Evolutionary conservation across 1,140 invertebrate genomes (phyloP), one percentile per base, ranked within the genome.

Genomic region (Gerris buenoi): DNA sequence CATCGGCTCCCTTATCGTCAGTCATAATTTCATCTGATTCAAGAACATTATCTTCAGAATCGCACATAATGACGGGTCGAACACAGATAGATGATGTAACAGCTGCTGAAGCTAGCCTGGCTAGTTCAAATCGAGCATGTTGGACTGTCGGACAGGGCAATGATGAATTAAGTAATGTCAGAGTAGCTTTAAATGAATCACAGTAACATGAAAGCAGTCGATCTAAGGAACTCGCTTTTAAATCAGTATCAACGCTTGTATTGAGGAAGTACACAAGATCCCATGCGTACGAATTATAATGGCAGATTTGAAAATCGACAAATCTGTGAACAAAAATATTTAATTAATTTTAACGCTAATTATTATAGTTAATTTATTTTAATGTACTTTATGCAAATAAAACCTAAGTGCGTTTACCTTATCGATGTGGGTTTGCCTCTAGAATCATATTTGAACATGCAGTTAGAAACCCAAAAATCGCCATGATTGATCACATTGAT

Each of bases 381-480:
- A n/a, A n/a, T n/a, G n/a, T n/a, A n/a, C n/a, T n/a, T n/a, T n/a
- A n/a, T n/a, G n/a, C n/a, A n/a, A n/a, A n/a, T n/a, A n/a, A n/a
- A n/a, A n/a, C n/a, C n/a, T n/a, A n/a, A n/a, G n/a, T n/a, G n/a
- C n/a, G n/a, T n/a, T n/a, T n/a, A n/a, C n/a, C n/a, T n/a, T n/a
- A n/a, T n/a, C n/a, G n/a, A n/a, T n/a, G n/a, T n/a, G n/a, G n/a
- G n/a, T n/a, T n/a, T 46, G 5, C 33, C 33, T 46, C 33, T 46
- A 5, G 18, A 10, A 18, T 46, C 27, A 63, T 71, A 66, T 26
- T 33, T 57, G 70, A 80, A 82, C 79, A 82, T 79, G 67, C 81
- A 78, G 68, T 81, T 82, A 67, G 81, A 81, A 13, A 77, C 77
- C 80, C 80, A 81, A 22, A 79, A 77, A 69, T 81, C 80, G 15